Evolutionary conservation across 2,797 vertebrate species (phyloP), one percentile per base, ranked within the genome.

Genomic region (Ctenochaetus hawaiiensis): DNA sequence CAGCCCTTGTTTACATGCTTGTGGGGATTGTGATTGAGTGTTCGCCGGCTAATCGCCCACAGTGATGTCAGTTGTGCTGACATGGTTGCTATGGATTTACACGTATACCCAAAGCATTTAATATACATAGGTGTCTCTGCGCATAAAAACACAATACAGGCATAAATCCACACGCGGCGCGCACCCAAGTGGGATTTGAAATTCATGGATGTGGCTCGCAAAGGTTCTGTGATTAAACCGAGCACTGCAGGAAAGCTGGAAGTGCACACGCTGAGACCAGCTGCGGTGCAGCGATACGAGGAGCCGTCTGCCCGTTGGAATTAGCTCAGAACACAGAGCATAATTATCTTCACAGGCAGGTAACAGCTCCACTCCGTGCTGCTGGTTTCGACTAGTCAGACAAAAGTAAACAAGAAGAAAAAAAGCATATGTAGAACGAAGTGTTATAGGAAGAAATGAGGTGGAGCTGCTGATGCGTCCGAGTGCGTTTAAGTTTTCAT

Each of bases 1-100:
- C 86, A 71, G 81, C 20, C 22, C 85, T 82, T 87, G 91, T 93
- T 94, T 92, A 93, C 93, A 92, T 62, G 72, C 80, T 66, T 72
- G 69, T 67, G 76, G 87, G 87, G 87, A 75, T 85, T 85, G 87
- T 91, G 92, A 93, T 83, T 52, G 89, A 93, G 83, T 78, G 79
- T 77, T 84, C 85, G 71, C 51, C 78, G 80, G 75, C 72, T 86
- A 66, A 80, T 79, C 57, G 67, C 77, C 80, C 79, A 77, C 85
- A 72, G 64, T 67, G 83, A 77, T 60, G 83, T 77, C 81, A 67
- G 58, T 58, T 47, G 67, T 49, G 82, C 75, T 20, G 81, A 91
- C 82, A 62, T 6, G 69, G 72, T 59, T 44, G 52, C 80, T 51
- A 67, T 72, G 88, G 87, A 80, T 86, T 82, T 82, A 54, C 78